A percentile compares a stretch with the other conserved stretches of the same genome.
Evolutionary conservation across 2,113 vertebrate genomes (phyloP).

Genomic region (Laticauda colubrina): DNA sequence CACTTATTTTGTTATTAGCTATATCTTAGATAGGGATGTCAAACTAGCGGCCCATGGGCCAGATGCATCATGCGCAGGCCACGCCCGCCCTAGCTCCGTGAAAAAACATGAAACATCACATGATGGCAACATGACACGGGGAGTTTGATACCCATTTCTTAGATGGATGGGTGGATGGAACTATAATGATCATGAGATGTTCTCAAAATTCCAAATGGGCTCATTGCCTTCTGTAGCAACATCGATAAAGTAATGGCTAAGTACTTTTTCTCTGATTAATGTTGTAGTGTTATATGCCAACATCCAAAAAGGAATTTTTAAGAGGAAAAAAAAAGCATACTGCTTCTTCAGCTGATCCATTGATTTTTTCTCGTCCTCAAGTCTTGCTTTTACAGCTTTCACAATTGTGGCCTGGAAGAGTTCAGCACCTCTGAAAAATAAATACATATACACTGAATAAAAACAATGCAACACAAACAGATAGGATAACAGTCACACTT

Average conservation of each 20-base stretch:
- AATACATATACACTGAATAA: background rate
- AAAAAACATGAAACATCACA: too few species aligned
- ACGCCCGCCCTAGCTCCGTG: too few species aligned
- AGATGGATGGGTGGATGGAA: background rate
- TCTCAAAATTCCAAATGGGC: background rate
- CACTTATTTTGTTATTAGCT: background rate
- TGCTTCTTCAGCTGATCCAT: conserved; percentile 99
- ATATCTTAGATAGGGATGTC: background rate
- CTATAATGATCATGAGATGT: background rate
- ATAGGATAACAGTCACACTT: background rate
- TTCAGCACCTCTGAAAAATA: conserved; percentile 86
- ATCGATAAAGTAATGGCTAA: background rate
- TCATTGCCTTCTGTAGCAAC: background rate
- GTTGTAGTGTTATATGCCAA: background rate
- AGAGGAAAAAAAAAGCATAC: conserved; percentile 72
- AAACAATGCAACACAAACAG: background rate
- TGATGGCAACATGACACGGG: too few species aligned
- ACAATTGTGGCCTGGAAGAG: conserved; percentile 98
- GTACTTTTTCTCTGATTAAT: background rate
- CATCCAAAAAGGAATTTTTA: background rate
- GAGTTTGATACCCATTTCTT: too few species aligned
- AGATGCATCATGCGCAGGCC: too few species aligned
- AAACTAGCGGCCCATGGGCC: too few species aligned
- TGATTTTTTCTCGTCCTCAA: conserved; percentile 95
- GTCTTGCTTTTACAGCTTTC: conserved; percentile 92